phyloP scores from a whole-genome alignment of 1,140 invertebrate genomes.

The Schlechtendalia chinensis region DNA sequence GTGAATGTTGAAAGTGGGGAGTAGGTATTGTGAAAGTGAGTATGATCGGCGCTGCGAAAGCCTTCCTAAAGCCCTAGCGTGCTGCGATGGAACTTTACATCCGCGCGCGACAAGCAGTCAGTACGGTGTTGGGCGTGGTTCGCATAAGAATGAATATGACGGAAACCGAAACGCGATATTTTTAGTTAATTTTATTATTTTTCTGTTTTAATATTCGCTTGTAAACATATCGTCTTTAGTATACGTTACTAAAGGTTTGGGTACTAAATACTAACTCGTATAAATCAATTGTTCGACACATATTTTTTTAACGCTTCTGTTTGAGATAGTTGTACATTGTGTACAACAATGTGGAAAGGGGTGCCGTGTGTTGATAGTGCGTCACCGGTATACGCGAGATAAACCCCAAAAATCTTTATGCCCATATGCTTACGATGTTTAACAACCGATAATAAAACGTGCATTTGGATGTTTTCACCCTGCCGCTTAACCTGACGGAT shows the following conservation, averaged over 20 bases:
- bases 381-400: not conserved
- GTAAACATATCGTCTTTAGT: not conserved
- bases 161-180: slow-evolving; percentile 14
- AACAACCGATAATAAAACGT: slow-evolving; percentile 23
- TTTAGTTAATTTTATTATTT: slow-evolving; percentile 34
- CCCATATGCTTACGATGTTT: not conserved
- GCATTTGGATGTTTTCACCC: not conserved
- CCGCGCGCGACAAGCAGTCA: slow-evolving; percentile 41
- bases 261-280: no score
- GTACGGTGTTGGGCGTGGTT: slow-evolving; percentile 47
- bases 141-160: slow-evolving; percentile 39
- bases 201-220: not conserved
- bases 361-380: not conserved
- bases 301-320: not conserved
- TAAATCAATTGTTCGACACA: not conserved
- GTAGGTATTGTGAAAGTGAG: slow-evolving; percentile 1
- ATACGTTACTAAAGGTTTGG: not conserved
- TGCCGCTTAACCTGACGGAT: slow-evolving; percentile 2
- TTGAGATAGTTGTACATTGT: not conserved
- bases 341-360: slow-evolving; percentile 14
- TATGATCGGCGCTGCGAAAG: slow-evolving; percentile 21
- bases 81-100: slow-evolving; percentile 43
- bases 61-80: slow-evolving; percentile 43
- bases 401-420: not conserved
- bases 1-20: slow-evolving; percentile 4